Percentiles rank a stretch among this genome's conserved stretches.
Evolutionary conservation across 1,140 invertebrate genomes (phyloP).

Genomic region (Atta texana): DNA sequence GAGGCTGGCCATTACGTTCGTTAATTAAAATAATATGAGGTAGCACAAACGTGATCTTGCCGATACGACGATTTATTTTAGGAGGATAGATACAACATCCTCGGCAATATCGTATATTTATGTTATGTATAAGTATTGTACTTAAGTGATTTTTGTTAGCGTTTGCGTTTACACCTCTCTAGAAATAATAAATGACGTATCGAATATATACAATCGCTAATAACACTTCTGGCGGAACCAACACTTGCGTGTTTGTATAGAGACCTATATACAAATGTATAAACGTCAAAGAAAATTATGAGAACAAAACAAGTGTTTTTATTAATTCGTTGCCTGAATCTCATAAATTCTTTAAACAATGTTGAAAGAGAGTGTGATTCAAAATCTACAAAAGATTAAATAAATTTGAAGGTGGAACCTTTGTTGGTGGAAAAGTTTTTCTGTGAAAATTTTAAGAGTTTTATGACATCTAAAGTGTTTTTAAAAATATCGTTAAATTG

Average conservation of each 20-base stretch:
- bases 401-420: neutral
- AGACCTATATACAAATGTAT: constrained; percentile 76
- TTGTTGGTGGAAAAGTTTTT: neutral
- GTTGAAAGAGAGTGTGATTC: neutral
- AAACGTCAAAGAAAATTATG: constrained; percentile 80
- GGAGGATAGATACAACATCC: neutral
- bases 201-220: constrained; percentile 77
- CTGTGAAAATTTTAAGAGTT: neutral
- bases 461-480: neutral
- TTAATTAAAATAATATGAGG: constrained; percentile 37
- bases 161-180: constrained; percentile 72
- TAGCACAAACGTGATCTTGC: constrained; percentile 64
- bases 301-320: constrained; percentile 26
- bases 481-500: neutral
- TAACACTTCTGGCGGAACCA: constrained; percentile 79
- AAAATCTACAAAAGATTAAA: neutral
- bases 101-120: constrained; percentile 55
- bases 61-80: constrained; percentile 46
- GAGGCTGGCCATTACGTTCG: constrained; percentile 9
- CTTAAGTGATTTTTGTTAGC: constrained; percentile 70
- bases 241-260: constrained; percentile 84
- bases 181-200: constrained; percentile 67
- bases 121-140: constrained; percentile 62
- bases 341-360: constrained; percentile 14
- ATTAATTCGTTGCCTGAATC: constrained; percentile 13